Conservation (phyloP, 2,797 vertebrate species). For the Tympanoctomys barrerae region DNA sequence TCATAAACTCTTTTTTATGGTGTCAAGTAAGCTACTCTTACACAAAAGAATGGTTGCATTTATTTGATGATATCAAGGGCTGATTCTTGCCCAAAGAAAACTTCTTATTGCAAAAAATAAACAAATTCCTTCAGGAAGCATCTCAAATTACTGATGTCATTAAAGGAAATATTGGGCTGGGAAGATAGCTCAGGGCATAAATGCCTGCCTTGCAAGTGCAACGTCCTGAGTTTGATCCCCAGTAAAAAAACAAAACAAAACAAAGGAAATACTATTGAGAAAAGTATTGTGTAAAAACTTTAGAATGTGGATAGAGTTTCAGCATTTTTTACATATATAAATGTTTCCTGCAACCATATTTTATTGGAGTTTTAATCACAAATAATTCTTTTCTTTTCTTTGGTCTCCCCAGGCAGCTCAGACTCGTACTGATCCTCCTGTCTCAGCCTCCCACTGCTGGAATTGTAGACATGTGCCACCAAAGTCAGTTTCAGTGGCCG, state of each 20-base stretch:
- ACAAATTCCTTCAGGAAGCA: neutral
- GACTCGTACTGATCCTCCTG: too few relatives aligned
- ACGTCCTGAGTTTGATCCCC: too few relatives aligned
- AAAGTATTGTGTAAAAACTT: constrained; percentile 41
- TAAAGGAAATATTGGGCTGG: neutral
- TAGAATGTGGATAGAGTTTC: neutral
- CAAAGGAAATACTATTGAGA: neutral
- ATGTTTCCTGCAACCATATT: neutral
- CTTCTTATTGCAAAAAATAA: neutral
- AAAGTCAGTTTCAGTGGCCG: too few relatives aligned
- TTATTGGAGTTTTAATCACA: neutral
- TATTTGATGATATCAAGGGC: neutral
- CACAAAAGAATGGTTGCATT: neutral
- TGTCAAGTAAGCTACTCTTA: neutral
- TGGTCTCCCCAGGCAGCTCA: too few relatives aligned
- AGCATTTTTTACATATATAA: neutral
- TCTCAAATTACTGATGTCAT: constrained; percentile 21
- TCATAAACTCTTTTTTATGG: neutral
- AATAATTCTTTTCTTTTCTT: neutral
- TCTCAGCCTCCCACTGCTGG: too few relatives aligned
- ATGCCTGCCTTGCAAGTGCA: too few relatives aligned
- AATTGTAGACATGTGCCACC: too few relatives aligned
- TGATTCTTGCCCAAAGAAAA: neutral
- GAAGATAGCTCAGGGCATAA: too few relatives aligned
- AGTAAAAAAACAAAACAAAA: too few relatives aligned